Base-by-base conservation (phyloP, 2,888 invertebrate species). In the Melangyna quadrimaculata region DNA sequence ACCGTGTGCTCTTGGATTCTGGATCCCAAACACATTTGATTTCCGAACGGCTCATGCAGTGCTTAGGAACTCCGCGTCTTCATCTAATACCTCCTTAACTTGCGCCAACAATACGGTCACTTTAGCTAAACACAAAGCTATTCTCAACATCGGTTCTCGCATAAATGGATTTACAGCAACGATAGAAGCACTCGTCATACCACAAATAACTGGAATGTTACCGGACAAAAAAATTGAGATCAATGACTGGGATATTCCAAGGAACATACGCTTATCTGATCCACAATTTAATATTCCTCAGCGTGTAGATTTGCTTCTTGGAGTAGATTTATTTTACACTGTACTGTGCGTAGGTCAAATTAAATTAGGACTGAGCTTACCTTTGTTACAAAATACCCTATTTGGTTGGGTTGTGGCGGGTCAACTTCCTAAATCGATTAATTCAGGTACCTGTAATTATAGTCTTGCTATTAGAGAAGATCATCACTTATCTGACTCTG, bases 381-480 rank as follows among this genome's bases (percentile, higher is more conserved):
- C 80, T 12, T 45, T 51, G 8, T 5, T 63, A 3, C 78, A 87
- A 72, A 81, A 74, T 29, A 81, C 81, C 3, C 9, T 81, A 37
- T 35, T 81, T 8, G 81, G 81, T 0, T 87, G 87, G 74, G 40
- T 87, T 24, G 71, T 78, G 10, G 78, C 75, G 9, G 75, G 81
- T 29, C 73, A 74, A 24, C 45, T 78, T 24, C 65, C 69, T 17
- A 59, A 19, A 57, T 12, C 35, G 12, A 57, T 17, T 35, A 57
- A 57, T 14, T 32, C n/a, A n/a, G n/a, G n/a, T n/a, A n/a, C n/a
- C 53, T 69, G 27, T 24, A 69, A 2, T 10, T 0, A 19, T 12
- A 57, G 35, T 35, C 17, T 57, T 19, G 32, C 12, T 19, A 22
- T 57, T 35, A 32, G 12, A 12, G 35, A 57, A 6, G 12, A 5